Evolutionary conservation across 2,888 invertebrate genomes (phyloP).

Genomic region (Troides helena): DNA sequence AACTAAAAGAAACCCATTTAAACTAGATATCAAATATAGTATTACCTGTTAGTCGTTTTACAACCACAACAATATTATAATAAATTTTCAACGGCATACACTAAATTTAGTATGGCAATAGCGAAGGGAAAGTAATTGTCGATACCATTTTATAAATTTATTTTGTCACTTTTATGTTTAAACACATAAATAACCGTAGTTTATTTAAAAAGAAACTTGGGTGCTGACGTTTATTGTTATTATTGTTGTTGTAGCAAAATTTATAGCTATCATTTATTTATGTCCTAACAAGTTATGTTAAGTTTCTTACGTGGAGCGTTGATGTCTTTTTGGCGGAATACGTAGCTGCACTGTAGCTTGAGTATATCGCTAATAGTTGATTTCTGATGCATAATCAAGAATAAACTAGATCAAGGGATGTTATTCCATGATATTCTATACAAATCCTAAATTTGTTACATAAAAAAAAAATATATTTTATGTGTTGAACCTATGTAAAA

Average conservation of each 20-base stretch:
- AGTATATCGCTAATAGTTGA: background rate
- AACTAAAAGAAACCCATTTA: slow-evolving; percentile 1
- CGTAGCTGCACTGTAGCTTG: background rate
- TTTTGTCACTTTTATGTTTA: slow-evolving; percentile 23
- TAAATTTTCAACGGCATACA: slow-evolving; percentile 1
- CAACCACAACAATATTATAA: background rate
- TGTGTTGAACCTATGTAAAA: too few relatives aligned
- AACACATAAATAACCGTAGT: slow-evolving; percentile 18
- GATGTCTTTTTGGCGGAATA: background rate
- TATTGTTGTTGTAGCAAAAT: slow-evolving; percentile 23
- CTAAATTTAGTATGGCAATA: slow-evolving; percentile 12
- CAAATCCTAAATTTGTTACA: too few relatives aligned
- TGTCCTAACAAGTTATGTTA: slow-evolving; percentile 9
- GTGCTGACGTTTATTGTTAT: slow-evolving; percentile 25
- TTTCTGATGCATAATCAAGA: too few relatives aligned
- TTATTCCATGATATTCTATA: too few relatives aligned
- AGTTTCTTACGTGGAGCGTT: background rate
- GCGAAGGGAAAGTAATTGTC: slow-evolving; percentile 24
- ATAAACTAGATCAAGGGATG: too few relatives aligned
- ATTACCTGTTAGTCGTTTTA: background rate
- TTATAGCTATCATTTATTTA: slow-evolving; percentile 5
- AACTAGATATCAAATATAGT: background rate
- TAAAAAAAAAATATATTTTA: too few relatives aligned
- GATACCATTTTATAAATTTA: slow-evolving; percentile 24
- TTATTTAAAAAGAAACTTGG: slow-evolving; percentile 25